Percentiles rank a stretch among this genome's conserved stretches.
Evolutionary conservation across 1,140 invertebrate genomes (phyloP).

Genomic region (Drosophila guanche): DNA sequence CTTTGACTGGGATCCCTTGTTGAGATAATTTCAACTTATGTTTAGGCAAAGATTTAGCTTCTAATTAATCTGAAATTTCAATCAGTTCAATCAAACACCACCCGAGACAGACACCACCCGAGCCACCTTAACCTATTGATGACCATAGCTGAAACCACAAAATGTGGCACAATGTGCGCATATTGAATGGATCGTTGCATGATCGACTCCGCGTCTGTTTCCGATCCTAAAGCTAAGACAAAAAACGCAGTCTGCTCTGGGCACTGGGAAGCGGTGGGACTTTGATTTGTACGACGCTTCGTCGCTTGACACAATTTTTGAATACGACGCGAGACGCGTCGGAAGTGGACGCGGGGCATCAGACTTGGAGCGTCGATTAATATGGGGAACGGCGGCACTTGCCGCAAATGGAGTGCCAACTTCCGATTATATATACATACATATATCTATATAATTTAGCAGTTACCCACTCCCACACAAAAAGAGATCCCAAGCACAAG

Average conservation of each 20-base stretch:
- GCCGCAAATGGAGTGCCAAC: slow-evolving; percentile 69
- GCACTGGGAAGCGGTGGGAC: not conserved
- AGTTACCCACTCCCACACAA: slow-evolving; percentile 12
- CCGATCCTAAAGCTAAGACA: slow-evolving; percentile 27
- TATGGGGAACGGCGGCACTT: slow-evolving; percentile 72
- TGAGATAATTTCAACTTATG: no score
- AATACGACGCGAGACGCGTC: slow-evolving; percentile 8
- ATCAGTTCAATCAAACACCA: no score
- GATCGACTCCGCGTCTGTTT: slow-evolving; percentile 6
- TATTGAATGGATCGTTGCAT: slow-evolving; percentile 31
- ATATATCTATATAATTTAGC: slow-evolving; percentile 51
- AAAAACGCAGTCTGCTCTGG: not conserved
- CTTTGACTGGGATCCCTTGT: no score
- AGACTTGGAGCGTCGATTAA: slow-evolving; percentile 47
- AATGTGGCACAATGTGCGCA: slow-evolving; percentile 59
- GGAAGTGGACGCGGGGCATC: slow-evolving; percentile 55
- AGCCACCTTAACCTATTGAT: slow-evolving; percentile 22
- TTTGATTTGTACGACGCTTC: slow-evolving; percentile 13
- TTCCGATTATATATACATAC: slow-evolving; percentile 54
- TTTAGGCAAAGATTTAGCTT: no score
- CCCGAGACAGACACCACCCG: no score
- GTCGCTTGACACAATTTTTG: slow-evolving; percentile 62
- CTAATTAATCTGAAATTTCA: no score
- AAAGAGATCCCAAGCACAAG: slow-evolving; percentile 11
- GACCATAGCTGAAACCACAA: slow-evolving; percentile 1